Evolutionary conservation across 2,113 vertebrate species (phyloP).

Genomic region (Hippocampus comes): DNA sequence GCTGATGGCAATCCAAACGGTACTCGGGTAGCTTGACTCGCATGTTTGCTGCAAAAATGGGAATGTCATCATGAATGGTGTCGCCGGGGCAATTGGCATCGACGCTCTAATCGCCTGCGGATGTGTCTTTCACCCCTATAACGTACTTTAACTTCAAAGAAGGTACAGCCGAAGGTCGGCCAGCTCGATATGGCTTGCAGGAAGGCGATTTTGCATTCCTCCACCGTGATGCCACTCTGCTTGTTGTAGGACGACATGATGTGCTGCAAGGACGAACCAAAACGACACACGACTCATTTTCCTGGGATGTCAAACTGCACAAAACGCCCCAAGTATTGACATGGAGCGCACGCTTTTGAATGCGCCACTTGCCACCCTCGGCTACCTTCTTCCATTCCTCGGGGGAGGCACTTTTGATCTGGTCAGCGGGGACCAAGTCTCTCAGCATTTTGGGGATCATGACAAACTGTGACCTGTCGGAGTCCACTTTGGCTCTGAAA

Average conservation of each 20-base stretch:
- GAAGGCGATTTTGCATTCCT: constrained; percentile 85
- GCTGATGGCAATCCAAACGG: constrained; percentile 89
- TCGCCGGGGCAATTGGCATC: not conserved
- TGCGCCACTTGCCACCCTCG: not conserved
- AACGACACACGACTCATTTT: not conserved
- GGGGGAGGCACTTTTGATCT: constrained; percentile 76
- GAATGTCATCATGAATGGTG: not conserved
- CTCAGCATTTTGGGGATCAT: constrained; percentile 82
- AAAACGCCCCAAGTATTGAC: too few relatives aligned
- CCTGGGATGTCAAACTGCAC: not conserved
- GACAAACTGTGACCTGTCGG: constrained; percentile 75
- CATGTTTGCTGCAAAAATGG: constrained; percentile 85
- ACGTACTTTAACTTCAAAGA: constrained; percentile 94
- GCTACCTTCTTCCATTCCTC: constrained; percentile 95
- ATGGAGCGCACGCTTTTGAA: not conserved
- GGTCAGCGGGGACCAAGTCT: constrained; percentile 85
- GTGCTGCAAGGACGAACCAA: constrained; percentile 19
- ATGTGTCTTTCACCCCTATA: not conserved
- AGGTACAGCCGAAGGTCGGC: constrained; percentile 94
- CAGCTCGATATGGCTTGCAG: constrained; percentile 82
- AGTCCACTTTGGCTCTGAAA: constrained; percentile 77
- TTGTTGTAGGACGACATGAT: constrained; percentile 78
- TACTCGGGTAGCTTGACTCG: constrained; percentile 83
- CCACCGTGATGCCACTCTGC: constrained; percentile 73
- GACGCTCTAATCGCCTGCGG: not conserved